Conservation (phyloP, 1,140 invertebrate genomes). For the Battus philenor region DNA sequence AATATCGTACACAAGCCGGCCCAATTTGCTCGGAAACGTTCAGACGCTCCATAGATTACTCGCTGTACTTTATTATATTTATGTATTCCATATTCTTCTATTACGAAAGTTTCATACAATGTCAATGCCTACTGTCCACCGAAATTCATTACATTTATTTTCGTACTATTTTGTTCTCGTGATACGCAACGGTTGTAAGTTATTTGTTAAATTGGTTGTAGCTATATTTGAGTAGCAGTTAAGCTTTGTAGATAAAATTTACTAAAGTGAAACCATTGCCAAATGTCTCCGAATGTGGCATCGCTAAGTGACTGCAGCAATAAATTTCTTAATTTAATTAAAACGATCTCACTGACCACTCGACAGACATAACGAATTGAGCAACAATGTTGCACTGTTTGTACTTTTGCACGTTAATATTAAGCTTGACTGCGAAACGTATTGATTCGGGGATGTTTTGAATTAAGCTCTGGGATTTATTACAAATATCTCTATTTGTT, state of each 20-base stretch:
- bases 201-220: too few species aligned
- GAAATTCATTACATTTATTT: too few species aligned
- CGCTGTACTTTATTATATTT: conserved; percentile 28
- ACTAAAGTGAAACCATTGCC: conserved; percentile 19
- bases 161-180: too few species aligned
- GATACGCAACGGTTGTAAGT: too few species aligned
- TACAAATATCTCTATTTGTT: too few species aligned
- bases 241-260: conserved; percentile 6
- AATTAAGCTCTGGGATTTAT: too few species aligned
- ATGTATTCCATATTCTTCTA: conserved; percentile 11
- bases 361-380: conserved; percentile 27
- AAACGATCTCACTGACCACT: conserved; percentile 30
- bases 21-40: conserved; percentile 40
- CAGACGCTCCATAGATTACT: conserved; percentile 29
- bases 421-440: too few species aligned
- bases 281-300: conserved; percentile 29
- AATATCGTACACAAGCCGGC: conserved; percentile 46
- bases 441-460: too few species aligned
- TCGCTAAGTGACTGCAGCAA: conserved; percentile 26
- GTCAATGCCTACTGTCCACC: too few species aligned
- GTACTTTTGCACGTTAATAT: conserved; percentile 5
- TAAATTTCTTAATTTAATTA: conserved; percentile 60
- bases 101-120: conserved; percentile 15
- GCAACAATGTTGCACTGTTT: conserved; percentile 35
- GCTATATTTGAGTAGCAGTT: too few species aligned